These are phyloP conservation scores for Plumapathes pennacea DNA, from an alignment of 92 coral and sea anemone genomes.

Conservation along the genomic window DNA sequence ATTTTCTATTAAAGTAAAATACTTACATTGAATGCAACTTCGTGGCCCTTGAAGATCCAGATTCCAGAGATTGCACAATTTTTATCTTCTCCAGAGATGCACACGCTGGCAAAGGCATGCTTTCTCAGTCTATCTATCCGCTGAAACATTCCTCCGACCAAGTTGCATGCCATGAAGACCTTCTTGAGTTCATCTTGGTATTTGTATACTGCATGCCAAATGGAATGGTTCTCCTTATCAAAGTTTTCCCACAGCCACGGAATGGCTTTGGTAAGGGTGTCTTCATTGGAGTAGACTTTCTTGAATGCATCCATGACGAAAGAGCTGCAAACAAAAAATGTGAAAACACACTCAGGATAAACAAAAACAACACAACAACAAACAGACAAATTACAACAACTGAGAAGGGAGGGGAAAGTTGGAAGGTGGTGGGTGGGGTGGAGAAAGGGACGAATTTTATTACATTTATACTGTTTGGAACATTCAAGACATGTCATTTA, in stretches of 20 bases:
- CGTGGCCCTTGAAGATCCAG: slow-evolving; percentile 80
- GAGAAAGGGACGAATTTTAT: too few relatives aligned
- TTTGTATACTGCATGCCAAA: slow-evolving; percentile 83
- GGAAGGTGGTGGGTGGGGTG: too few relatives aligned
- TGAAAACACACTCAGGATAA: too few relatives aligned
- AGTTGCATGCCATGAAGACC: slow-evolving; percentile 84
- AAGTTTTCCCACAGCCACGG: slow-evolving; percentile 93
- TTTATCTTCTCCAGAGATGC: slow-evolving; percentile 63
- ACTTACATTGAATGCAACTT: slow-evolving; percentile 80
- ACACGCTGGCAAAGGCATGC: slow-evolving; percentile 73
- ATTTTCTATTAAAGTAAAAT: background rate
- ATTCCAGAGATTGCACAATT: slow-evolving; percentile 55
- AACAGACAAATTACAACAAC: too few relatives aligned
- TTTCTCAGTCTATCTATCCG: slow-evolving; percentile 73
- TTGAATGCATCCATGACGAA: slow-evolving; percentile 89
- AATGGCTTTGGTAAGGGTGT: slow-evolving; percentile 66
- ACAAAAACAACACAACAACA: background rate
- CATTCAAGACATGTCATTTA: too few relatives aligned
- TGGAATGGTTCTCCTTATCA: slow-evolving; percentile 85
- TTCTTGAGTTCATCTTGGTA: slow-evolving; percentile 53
- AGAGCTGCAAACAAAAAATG: too few relatives aligned
- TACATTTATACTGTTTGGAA: too few relatives aligned
- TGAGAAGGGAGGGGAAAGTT: too few relatives aligned
- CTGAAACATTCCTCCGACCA: slow-evolving; percentile 90
- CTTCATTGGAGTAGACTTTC: slow-evolving; percentile 72